Evolutionary conservation across 2,888 invertebrate genomes (phyloP), one percentile per base, ranked within the genome.

Genomic region (Pseudanteris insignis): DNA sequence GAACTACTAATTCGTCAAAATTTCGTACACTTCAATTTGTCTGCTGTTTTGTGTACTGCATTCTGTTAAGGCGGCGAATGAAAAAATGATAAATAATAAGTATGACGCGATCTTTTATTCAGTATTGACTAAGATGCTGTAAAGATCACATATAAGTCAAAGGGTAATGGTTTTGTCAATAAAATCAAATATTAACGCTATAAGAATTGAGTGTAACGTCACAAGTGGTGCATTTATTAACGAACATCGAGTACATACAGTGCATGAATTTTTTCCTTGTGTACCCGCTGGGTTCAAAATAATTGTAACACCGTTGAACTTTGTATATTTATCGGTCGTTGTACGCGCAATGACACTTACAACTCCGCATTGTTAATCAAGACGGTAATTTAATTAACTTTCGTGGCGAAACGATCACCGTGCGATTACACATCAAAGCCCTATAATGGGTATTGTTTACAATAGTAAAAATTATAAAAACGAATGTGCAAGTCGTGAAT

Each of bases 251-350:
- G 18, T 18, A 18, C 18, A 18, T 18, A 29, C 9, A 5, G 11
- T 29, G 6, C 13, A 47, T 26, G 43, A 53, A 36, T 53, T 53
- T 30, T 43, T 28, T 28, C 36, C 43, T 1, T 12, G 15, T 12
- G 29, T 53, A 7, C 30, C 25, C 6, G 26, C 75, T 10, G 76
- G 77, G 5, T 77, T 70, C 71, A 71, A 73, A 67, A 47, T 62
- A 5, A 65, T 71, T 36, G 76, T 75, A 59, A 68, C 68, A 9
- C 75, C 64, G 18, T 57, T 60, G 10, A 53, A 64, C 26, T 34
- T 65, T 41, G 65, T 67, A 51, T 67, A 69, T 38, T 41, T 67
- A 10, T 67, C 69, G 13, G 30, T 69, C 15, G 12, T 50, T 13
- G 54, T 47, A 4, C 30, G 53, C 14, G 33, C 38, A 14, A 70